These are phyloP conservation scores for Anseranas semipalmata DNA, from an alignment of 2,113 vertebrate species.

Conservation along the genomic window DNA sequence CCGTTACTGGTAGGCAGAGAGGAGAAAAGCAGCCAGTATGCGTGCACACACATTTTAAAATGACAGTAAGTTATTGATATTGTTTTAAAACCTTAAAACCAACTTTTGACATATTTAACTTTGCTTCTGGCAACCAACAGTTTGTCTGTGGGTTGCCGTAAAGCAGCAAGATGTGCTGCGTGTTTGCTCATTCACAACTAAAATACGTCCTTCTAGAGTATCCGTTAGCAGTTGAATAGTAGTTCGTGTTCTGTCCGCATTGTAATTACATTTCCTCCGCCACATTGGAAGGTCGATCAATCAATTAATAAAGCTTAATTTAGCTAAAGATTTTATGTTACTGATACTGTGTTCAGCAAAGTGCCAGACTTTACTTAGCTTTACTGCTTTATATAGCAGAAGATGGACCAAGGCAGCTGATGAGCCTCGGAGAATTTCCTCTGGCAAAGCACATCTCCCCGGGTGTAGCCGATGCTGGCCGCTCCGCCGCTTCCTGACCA, in stretches of 20 bases:
- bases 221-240: not conserved
- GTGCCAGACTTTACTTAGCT: not conserved
- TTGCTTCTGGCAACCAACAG: not conserved
- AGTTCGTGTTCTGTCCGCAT: not conserved
- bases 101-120: not conserved
- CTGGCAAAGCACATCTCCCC: not conserved
- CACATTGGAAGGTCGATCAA: not conserved
- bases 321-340: not conserved
- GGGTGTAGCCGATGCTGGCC: not conserved
- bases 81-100: not conserved
- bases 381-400: not conserved
- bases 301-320: not conserved
- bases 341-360: not conserved
- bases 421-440: not conserved
- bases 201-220: rapidly evolving
- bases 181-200: not conserved
- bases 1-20: not conserved
- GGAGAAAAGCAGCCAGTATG: not conserved
- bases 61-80: not conserved
- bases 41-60: not conserved
- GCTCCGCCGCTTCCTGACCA: not conserved
- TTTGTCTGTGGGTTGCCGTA: not conserved
- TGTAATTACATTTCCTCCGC: not conserved
- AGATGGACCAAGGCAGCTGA: not conserved
- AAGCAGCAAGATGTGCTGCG: not conserved